phyloP scores from a whole-genome alignment of 2,113 vertebrate genomes.

The Dissostichus mawsoni region DNA sequence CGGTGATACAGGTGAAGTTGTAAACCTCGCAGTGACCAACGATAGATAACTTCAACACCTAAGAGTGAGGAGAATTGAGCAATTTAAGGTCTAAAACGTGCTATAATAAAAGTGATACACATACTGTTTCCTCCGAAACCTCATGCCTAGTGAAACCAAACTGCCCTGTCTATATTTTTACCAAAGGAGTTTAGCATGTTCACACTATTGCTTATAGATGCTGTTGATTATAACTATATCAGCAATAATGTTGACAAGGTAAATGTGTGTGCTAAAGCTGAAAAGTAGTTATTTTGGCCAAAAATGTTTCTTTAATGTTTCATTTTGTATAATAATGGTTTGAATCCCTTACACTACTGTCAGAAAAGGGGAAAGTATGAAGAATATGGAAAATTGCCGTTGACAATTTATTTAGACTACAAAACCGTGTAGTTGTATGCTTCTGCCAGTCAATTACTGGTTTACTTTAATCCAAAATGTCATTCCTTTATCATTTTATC shows the following conservation, averaged over 20 bases:
- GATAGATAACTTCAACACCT: neutral
- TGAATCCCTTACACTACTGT: neutral
- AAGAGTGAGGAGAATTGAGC: neutral
- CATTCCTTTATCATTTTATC: too few relatives aligned
- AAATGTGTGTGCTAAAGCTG: conserved; percentile 16
- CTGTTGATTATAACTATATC: neutral
- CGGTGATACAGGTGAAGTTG: neutral
- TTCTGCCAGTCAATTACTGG: too few relatives aligned
- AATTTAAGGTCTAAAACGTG: neutral
- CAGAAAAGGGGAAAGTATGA: neutral
- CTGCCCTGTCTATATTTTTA: too few relatives aligned
- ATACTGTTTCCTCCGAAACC: neutral
- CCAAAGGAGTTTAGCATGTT: neutral
- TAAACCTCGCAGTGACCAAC: neutral
- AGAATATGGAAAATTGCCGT: neutral
- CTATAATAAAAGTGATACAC: neutral
- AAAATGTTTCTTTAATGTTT: conserved; percentile 14
- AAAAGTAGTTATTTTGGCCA: conserved; percentile 20
- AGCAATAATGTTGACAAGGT: conserved; percentile 14
- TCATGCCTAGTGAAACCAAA: too few relatives aligned
- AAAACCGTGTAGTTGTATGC: too few relatives aligned
- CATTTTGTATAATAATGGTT: neutral
- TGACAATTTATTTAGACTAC: neutral
- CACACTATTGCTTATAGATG: conserved; percentile 5
- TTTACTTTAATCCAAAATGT: neutral